A percentile compares a stretch with the other conserved stretches of the same genome.
Conservation (phyloP, 2,797 vertebrate genomes). For the Clarias fuscus region DNA sequence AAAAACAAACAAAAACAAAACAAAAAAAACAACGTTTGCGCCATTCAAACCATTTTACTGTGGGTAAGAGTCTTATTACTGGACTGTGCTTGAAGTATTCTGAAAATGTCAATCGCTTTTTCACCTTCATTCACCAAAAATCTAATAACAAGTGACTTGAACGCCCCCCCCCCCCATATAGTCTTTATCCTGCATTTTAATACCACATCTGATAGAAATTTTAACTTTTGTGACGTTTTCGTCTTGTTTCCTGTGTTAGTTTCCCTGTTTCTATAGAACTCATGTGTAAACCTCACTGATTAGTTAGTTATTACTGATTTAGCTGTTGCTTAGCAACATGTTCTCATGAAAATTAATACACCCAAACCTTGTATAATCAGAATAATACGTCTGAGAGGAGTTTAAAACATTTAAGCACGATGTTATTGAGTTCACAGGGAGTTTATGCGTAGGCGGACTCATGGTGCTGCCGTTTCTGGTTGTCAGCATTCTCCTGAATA, state of each 20-base stretch:
- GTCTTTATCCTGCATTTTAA: background rate
- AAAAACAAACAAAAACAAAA: no score
- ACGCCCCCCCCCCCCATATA: background rate
- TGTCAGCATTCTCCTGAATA: background rate
- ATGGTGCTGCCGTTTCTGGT: constrained; percentile 1
- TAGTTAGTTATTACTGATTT: background rate
- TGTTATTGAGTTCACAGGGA: constrained; percentile 20
- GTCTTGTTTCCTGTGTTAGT: background rate
- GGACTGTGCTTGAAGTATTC: no score
- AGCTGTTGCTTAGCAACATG: constrained; percentile 21
- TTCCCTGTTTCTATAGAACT: background rate
- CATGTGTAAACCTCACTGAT: background rate
- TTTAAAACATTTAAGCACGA: constrained; percentile 10
- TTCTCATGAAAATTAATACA: background rate
- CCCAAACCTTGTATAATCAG: background rate
- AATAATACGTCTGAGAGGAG: constrained; percentile 6
- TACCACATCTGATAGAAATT: no score
- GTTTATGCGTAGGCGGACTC: constrained; percentile 20
- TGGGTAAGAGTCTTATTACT: no score
- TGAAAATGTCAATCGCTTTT: no score
- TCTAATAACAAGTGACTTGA: no score
- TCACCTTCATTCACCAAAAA: no score
- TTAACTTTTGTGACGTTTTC: background rate
- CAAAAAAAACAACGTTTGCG: no score
- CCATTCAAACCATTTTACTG: no score